A percentile compares a stretch with the other conserved stretches of the same genome.
Evolutionary conservation across 1,140 invertebrate genomes (phyloP).

Genomic region (Calosoma granatense): DNA sequence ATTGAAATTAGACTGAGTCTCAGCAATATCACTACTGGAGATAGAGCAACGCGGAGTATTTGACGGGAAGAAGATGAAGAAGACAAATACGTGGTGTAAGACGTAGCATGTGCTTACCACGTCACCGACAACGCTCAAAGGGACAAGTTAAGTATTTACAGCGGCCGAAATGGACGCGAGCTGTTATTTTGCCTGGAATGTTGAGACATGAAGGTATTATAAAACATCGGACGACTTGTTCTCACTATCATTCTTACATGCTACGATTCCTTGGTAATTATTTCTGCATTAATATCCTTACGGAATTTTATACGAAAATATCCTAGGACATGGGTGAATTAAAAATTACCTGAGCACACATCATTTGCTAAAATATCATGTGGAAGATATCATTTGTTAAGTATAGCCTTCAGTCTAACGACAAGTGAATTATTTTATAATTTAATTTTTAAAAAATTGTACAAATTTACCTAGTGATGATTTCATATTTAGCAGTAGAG

Average conservation of each 20-base stretch:
- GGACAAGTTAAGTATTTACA: constrained; percentile 6
- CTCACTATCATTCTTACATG: neutral
- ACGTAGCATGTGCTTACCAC: constrained; percentile 1
- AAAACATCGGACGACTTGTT: neutral
- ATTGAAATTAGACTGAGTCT: too few relatives aligned
- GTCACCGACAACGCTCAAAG: neutral
- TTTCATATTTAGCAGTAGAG: neutral
- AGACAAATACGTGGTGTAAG: neutral
- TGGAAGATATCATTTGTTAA: too few relatives aligned
- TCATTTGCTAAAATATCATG: too few relatives aligned
- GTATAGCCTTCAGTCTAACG: too few relatives aligned
- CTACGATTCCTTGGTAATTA: neutral
- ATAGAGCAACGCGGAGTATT: too few relatives aligned
- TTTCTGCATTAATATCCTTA: neutral
- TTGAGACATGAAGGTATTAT: neutral
- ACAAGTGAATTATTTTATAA: neutral
- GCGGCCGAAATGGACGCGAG: constrained; percentile 1
- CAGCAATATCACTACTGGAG: too few relatives aligned
- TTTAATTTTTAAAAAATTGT: neutral
- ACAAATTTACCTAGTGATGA: neutral
- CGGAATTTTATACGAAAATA: neutral
- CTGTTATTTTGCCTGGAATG: constrained; percentile 1
- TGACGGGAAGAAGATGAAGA: neutral
- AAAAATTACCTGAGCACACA: neutral
- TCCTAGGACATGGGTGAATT: neutral